phyloP scores from a whole-genome alignment of 2,797 vertebrate genomes.

The Prionace glauca region DNA sequence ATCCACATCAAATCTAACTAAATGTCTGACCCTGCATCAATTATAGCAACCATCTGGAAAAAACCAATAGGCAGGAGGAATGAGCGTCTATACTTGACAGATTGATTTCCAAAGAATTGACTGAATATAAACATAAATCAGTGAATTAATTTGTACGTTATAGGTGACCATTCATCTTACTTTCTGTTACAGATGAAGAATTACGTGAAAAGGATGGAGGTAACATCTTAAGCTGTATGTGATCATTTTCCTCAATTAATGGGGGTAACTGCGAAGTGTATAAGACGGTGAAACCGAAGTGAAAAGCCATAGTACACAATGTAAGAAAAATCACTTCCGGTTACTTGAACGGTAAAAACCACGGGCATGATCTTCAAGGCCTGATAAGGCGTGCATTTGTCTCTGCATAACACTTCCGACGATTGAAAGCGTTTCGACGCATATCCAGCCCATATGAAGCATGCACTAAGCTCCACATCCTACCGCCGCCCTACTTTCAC shows the following conservation, averaged over 20 bases:
- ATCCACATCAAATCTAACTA: too few species aligned
- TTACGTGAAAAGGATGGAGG: slow-evolving; percentile 5
- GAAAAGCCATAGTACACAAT: too few species aligned
- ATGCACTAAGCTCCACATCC: too few species aligned
- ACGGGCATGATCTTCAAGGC: too few species aligned
- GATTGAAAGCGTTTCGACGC: too few species aligned
- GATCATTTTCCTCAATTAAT: neutral
- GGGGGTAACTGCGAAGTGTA: neutral
- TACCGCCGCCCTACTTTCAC: too few species aligned
- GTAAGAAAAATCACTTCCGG: too few species aligned
- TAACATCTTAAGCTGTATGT: neutral
- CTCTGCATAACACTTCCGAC: too few species aligned
- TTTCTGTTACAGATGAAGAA: neutral
- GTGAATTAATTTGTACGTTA: neutral
- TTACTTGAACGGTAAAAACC: too few species aligned
- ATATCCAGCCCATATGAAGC: too few species aligned
- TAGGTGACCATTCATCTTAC: neutral
- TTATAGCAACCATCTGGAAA: neutral
- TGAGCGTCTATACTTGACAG: neutral
- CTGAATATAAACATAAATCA: neutral
- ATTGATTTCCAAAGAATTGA: neutral
- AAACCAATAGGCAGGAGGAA: neutral
- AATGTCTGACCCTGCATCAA: neutral
- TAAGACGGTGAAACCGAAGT: neutral
- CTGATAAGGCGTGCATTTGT: too few species aligned